Percentiles rank a stretch among this genome's conserved stretches.
Conservation (phyloP, 2,797 vertebrate species). For the Cossypha caffra region DNA sequence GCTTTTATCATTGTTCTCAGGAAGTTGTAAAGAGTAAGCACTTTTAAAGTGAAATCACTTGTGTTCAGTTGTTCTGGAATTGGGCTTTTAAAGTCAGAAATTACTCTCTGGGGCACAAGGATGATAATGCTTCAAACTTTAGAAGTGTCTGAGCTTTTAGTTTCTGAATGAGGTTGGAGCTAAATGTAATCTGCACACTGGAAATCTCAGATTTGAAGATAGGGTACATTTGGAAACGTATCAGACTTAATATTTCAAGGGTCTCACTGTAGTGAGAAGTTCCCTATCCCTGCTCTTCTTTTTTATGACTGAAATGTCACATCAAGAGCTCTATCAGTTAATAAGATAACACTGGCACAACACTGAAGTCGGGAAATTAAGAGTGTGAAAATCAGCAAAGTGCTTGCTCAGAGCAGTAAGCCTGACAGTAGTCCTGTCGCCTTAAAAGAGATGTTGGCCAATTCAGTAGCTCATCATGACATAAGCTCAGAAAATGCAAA, state of each 20-base stretch:
- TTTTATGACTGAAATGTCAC: background rate
- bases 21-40: conserved; percentile 46
- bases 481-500: background rate
- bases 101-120: background rate
- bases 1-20: conserved; percentile 25
- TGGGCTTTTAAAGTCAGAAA: background rate
- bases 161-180: background rate
- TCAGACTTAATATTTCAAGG: background rate
- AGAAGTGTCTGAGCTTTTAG: background rate
- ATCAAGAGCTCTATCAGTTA: background rate
- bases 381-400: background rate
- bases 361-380: background rate
- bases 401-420: background rate
- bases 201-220: background rate
- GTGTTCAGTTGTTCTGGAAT: background rate
- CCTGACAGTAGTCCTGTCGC: background rate
- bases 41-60: conserved; percentile 24
- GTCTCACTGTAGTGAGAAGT: background rate
- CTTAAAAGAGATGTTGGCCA: background rate
- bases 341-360: background rate
- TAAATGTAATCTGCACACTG: background rate
- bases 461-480: background rate
- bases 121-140: background rate
- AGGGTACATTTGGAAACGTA: background rate
- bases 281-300: background rate